Conservation (phyloP, 1,140 invertebrate species). For the Laodelphax striatellus region DNA sequence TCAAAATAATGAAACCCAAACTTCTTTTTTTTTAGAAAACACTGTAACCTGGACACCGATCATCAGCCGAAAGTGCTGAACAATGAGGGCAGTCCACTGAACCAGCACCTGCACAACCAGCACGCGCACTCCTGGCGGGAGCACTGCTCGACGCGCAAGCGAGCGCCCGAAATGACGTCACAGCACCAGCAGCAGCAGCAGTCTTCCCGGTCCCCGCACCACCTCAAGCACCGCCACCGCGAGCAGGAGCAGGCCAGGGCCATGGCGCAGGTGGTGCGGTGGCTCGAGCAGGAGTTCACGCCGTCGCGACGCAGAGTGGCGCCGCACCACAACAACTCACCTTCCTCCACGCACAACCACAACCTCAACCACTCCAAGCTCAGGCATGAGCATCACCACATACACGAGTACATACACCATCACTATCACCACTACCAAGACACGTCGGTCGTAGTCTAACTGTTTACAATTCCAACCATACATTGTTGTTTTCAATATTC, state of each 20-base stretch:
- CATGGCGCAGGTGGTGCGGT: constrained; percentile 51
- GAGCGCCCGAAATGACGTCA: constrained; percentile 21
- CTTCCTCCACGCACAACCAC: background rate
- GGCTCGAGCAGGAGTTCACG: constrained; percentile 42
- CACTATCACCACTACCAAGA: constrained; percentile 67
- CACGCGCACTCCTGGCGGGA: constrained; percentile 27
- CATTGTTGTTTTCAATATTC: too few relatives aligned
- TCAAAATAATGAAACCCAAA: too few relatives aligned
- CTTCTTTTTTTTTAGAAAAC: background rate
- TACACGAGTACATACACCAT: constrained; percentile 73
- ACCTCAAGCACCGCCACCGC: constrained; percentile 50
- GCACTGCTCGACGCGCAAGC: constrained; percentile 23
- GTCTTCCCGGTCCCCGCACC: constrained; percentile 35
- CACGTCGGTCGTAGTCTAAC: constrained; percentile 28
- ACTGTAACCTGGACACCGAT: background rate
- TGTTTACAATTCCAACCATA: too few relatives aligned
- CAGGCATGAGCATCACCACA: constrained; percentile 47
- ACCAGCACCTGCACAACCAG: constrained; percentile 22
- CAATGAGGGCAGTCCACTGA: constrained; percentile 5
- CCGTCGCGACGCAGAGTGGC: constrained; percentile 14
- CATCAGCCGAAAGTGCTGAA: background rate
- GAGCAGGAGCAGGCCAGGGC: constrained; percentile 56
- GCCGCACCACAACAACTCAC: background rate
- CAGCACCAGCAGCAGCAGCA: constrained; percentile 25
- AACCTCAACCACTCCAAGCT: constrained; percentile 24